Percentiles rank a stretch among this genome's conserved stretches.
phyloP scores from a whole-genome alignment of 2,888 invertebrate species.

The Bembecia ichneumoniformis region DNA sequence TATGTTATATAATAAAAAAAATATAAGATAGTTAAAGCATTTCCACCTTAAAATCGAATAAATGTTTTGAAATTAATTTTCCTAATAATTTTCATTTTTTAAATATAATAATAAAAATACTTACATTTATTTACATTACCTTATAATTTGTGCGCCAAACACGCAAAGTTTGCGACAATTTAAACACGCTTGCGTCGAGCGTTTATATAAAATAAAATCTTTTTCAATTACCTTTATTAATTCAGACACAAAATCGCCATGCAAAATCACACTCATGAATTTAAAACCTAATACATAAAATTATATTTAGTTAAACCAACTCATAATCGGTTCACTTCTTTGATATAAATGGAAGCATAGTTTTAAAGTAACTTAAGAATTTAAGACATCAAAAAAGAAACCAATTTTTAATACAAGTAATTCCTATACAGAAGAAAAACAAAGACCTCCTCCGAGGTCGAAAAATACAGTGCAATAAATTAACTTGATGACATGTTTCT shows the following conservation, averaged over 20 bases:
- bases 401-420: background rate
- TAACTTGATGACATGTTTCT: background rate
- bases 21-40: slow-evolving; percentile 72
- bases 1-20: slow-evolving; percentile 44
- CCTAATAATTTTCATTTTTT: slow-evolving; percentile 44
- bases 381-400: slow-evolving; percentile 21
- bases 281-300: slow-evolving; percentile 57
- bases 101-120: slow-evolving; percentile 26
- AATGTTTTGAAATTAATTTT: slow-evolving; percentile 54
- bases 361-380: slow-evolving; percentile 53
- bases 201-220: slow-evolving; percentile 31
- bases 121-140: slow-evolving; percentile 59
- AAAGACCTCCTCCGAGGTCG: too few relatives aligned
- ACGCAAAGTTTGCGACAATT: slow-evolving; percentile 32
- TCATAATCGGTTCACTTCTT: slow-evolving; percentile 66
- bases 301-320: slow-evolving; percentile 56
- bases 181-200: slow-evolving; percentile 51
- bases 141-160: slow-evolving; percentile 24
- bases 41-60: slow-evolving; percentile 68
- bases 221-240: slow-evolving; percentile 15
- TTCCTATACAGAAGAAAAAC: too few relatives aligned
- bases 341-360: slow-evolving; percentile 73
- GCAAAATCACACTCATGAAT: slow-evolving; percentile 67
- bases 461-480: background rate
- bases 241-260: slow-evolving; percentile 64